Evolutionary conservation across 2,113 vertebrate genomes (phyloP).

Genomic region (Chlorocebus sabaeus): DNA sequence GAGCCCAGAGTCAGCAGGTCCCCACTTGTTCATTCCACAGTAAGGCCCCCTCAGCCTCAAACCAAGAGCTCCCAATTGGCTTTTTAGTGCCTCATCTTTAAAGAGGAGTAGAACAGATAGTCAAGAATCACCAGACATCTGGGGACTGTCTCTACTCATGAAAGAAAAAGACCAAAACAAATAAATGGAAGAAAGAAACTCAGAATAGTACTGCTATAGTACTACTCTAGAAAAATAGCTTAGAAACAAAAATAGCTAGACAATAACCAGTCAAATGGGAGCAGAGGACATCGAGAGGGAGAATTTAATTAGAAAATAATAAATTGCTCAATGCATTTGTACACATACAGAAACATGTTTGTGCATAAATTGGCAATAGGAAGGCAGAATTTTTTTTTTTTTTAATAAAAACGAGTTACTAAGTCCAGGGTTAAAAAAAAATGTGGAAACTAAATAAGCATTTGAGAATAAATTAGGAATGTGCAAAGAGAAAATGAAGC

Average conservation of each 20-base stretch:
- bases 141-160: not conserved
- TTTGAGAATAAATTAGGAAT: not conserved
- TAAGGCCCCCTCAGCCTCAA: not conserved
- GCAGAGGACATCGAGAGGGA: no score
- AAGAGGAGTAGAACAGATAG: not conserved
- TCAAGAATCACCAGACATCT: not conserved
- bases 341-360: not conserved
- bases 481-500: not conserved
- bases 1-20: not conserved
- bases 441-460: not conserved
- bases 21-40: not conserved
- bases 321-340: not conserved
- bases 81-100: not conserved
- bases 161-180: not conserved
- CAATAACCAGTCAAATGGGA: no score
- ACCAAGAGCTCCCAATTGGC: not conserved
- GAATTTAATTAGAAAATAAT: not conserved
- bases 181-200: not conserved
- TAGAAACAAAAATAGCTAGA: not conserved
- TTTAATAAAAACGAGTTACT: not conserved
- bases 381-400: not conserved
- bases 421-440: not conserved
- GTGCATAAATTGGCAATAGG: not conserved
- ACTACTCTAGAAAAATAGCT: not conserved
- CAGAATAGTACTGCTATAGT: not conserved